Evolutionary conservation across 2,888 invertebrate species (phyloP), one percentile per base, ranked within the genome.

Genomic region (Subacronicta megacephala): DNA sequence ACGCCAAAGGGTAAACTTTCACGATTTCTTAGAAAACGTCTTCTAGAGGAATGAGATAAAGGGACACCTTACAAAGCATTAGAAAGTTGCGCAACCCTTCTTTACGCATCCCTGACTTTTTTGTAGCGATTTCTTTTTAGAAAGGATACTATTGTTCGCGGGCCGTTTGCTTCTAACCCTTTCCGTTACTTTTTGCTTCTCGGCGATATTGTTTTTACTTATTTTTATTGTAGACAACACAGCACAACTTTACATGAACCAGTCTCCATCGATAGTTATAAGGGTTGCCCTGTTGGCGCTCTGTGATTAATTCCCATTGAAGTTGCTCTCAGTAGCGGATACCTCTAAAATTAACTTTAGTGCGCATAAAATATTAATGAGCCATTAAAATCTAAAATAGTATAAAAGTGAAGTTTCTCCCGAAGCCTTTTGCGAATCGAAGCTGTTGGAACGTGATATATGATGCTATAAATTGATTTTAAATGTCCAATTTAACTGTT

Each of bases 31-130:
- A 88, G 90, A 92, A 92, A 81, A 72, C 54, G 62, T 80, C 78
- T 45, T 82, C 78, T 75, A 78, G 76, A 69, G 66, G 69, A 75
- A 80, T 68, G 64, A 60, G 80, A 81, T 80, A 87, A 88, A 87
- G 76, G 80, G 82, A 84, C 86, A 91, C 89, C 90, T 92, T 85
- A 92, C 92, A 93, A 93, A 85, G 91, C 83, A 89, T 91, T 93
- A 90, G 94, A 94, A 94, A 94, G 94, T 94, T 94, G 89, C 87
- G 90, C 92, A 94, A 94, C 93, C 93, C 93, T 93, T 90, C 80
- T 87, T 88, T 90, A 87, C 88, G 85, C 83, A 81, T 86, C 86
- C 82, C 83, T 81, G 83, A 80, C 67, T 84, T 88, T 88, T 90
- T 91, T 90, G 83, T 84, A 81, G 81, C 73, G 83, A 84, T 84